Evolutionary conservation across 2,888 invertebrate genomes (phyloP), one percentile per base, ranked within the genome.

Genomic region (Gortyna flavago): DNA sequence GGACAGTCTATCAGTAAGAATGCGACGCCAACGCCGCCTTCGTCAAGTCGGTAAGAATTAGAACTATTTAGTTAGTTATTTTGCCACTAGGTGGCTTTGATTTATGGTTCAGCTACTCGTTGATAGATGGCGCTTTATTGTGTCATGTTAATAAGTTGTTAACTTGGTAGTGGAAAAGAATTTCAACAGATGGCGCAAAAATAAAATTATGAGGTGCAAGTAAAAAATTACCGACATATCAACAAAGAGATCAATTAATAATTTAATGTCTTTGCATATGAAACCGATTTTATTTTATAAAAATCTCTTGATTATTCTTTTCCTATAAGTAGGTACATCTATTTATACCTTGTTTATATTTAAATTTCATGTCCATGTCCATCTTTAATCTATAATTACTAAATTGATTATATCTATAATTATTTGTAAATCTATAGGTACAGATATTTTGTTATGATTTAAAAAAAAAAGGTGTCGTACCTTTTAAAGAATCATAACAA

Each of bases 1-100:
- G 97, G 98, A 98, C 91, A 98, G 98, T 89, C 97, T 98, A 75
- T 98, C 98, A 44, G 98, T 98, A 80, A 97, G 98, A 90, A 97
- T 98, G 93, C 97, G 98, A 91, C 97, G 97, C 85, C 97, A 97
- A 93, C 97, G 97, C 87, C 97, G 97, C 77, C 96, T 95, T 59
- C 94, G 96, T 25, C 94, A 93, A 18, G 92, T 87, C 87, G 96
- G 96, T 96, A 92, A 94, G 93, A 89, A 83, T 54, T 65, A 8
- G 72, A 84, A 93, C 87, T 92, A 89, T 70, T 57, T 76, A 81
- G 59, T 79, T 77, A n/a, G 4, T 7, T 48, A 18, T 25, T n/a
- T 16, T 64, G 2, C 1, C 38, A 29, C 4, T 62, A 89, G 90
- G 75, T 88, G 86, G 80, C 84, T 64, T 29, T 57, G n/a, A 9